Base-by-base conservation (phyloP, 2,888 invertebrate genomes). In the Rugalucina vietnamica region DNA sequence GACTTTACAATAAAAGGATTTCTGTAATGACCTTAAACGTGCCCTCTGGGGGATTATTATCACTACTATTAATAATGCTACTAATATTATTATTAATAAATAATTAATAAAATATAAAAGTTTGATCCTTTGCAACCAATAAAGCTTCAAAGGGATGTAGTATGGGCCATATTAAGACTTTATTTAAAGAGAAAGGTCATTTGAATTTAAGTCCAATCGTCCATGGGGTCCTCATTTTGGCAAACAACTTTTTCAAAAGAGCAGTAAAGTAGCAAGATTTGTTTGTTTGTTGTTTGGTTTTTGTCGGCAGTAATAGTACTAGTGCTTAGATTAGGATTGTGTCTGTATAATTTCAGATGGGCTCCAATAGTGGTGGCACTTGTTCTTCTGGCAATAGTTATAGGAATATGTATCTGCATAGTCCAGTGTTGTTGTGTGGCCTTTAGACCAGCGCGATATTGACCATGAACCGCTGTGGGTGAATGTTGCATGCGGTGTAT, bases 281-380 rank as follows among this genome's bases (percentile, higher is more conserved):
- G 8, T 8, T 43, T 43, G 43, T 43, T 8, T 43, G 8, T 43
- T 43, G 18, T 43, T 18, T 43, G 18, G 43, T 12, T 18, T 43
- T 18, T 18, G 8, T 43, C 43, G 18, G 8, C 43, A 43, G 43
- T 8, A 43, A 43, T 43, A 18, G 43, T 18, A 43, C 18, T 8
- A 8, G 8, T 8, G 18, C 8, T 43, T 43, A 8, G 8, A 43
- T 12, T 43, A 43, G 18, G 43, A 12, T 12, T 18, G 18, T 18
- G 8, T 43, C 18, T 8, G 8, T 43, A 12, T 12, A 8, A 8
- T 57, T 57, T 57, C 57, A 57, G 57, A 27, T 57, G 57, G n/a
- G 72, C 65, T 1, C 74, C 73, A 57, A 82, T 85, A 21, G 50
- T 78, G 14, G 10, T 77, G 5, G 85, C 80, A 27, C 36, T 85